A percentile compares a stretch with the other conserved stretches of the same genome.
These are phyloP conservation scores for Drosophila novamexicana DNA, from an alignment of 1,140 invertebrate species.

Conservation along the genomic window DNA sequence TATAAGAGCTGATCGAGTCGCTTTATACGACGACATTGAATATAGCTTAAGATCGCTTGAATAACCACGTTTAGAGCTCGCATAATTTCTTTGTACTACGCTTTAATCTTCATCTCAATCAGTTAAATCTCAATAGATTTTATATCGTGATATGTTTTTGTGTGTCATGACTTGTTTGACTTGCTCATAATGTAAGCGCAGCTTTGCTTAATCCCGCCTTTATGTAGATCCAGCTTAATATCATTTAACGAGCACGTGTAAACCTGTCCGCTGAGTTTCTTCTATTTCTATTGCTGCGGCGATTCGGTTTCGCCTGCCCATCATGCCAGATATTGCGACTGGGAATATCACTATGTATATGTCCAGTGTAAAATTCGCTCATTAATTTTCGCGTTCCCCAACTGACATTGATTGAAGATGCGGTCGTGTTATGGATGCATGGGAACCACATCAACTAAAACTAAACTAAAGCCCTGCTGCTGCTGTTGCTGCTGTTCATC, in stretches of 20 bases:
- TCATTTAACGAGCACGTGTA: constrained; percentile 47
- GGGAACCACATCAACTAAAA: constrained; percentile 51
- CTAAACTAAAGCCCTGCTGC: constrained; percentile 3
- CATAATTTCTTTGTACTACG: too few relatives aligned
- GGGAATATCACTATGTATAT: constrained; percentile 8
- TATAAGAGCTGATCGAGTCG: too few relatives aligned
- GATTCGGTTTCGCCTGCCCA: constrained; percentile 64
- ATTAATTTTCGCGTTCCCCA: constrained; percentile 73
- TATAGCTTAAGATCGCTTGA: too few relatives aligned
- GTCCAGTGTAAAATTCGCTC: constrained; percentile 72
- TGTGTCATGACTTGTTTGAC: too few relatives aligned
- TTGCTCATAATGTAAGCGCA: too few relatives aligned
- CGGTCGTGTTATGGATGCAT: constrained; percentile 71
- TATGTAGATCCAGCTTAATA: background rate
- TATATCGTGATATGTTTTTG: too few relatives aligned
- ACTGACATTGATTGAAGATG: constrained; percentile 81
- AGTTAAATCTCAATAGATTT: too few relatives aligned
- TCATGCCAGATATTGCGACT: constrained; percentile 31
- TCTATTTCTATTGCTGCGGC: constrained; percentile 24
- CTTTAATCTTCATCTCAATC: too few relatives aligned
- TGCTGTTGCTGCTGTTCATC: background rate
- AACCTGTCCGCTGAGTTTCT: constrained; percentile 49
- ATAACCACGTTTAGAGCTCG: too few relatives aligned
- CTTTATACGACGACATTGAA: too few relatives aligned
- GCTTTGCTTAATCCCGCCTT: too few relatives aligned